phyloP scores from a whole-genome alignment of 1,140 invertebrate species.

The Brachionus rubens region DNA sequence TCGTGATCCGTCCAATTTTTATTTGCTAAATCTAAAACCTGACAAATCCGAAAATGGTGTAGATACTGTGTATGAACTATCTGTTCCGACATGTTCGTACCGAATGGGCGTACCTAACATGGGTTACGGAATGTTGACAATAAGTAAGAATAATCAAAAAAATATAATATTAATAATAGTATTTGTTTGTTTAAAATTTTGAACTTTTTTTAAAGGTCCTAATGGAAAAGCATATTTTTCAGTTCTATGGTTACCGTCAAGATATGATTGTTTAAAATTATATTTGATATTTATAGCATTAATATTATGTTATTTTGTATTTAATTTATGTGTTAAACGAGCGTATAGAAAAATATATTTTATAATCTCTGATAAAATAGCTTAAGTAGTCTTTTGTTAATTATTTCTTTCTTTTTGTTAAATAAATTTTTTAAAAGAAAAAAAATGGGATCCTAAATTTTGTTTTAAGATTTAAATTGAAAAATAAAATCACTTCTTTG shows the following conservation, averaged over 20 bases:
- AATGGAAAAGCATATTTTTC: constrained; percentile 51
- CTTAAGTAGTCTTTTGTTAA: not conserved
- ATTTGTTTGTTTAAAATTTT: constrained; percentile 47
- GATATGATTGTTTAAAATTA: constrained; percentile 50
- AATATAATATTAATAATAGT: constrained; percentile 46
- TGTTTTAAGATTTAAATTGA: not conserved
- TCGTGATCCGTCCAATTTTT: constrained; percentile 72
- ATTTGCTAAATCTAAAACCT: constrained; percentile 27
- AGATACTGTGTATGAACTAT: constrained; percentile 71
- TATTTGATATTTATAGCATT: constrained; percentile 41
- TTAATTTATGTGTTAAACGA: not conserved
- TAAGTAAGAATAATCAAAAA: constrained; percentile 66
- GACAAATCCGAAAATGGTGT: constrained; percentile 47
- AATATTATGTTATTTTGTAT: not conserved
- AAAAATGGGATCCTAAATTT: not conserved
- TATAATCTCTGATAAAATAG: constrained; percentile 12
- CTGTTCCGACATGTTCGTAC: constrained; percentile 87
- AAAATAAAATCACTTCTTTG: no score
- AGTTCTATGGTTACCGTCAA: constrained; percentile 52
- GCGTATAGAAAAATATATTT: constrained; percentile 1
- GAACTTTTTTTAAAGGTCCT: not conserved
- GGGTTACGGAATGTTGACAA: constrained; percentile 76
- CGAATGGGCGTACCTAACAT: constrained; percentile 80
- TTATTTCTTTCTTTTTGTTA: not conserved
- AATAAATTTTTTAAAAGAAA: not conserved